Evolutionary conservation across 2,113 vertebrate species (phyloP).

Genomic region (Sphyrna mokarran): DNA sequence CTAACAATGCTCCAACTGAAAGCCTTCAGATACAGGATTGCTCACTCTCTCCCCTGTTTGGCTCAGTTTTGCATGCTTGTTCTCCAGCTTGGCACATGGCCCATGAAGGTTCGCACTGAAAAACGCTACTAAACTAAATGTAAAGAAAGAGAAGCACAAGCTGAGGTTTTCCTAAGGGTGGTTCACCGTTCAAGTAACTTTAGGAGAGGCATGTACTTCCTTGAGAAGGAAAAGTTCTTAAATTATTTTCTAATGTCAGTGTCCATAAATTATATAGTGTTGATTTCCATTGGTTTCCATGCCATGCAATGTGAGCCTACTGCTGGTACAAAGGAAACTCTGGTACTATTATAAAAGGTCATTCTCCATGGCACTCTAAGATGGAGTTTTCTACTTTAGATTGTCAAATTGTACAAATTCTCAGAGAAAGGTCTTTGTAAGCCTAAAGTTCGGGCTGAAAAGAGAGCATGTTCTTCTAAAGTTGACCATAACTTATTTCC

Average conservation of each 20-base stretch:
- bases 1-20: too few relatives aligned
- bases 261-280: not conserved
- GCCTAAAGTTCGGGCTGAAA: not conserved
- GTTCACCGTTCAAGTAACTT: not conserved
- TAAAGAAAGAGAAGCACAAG: not conserved
- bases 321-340: too few relatives aligned
- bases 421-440: not conserved
- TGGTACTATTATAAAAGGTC: too few relatives aligned
- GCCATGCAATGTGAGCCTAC: too few relatives aligned
- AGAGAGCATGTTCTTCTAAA: not conserved
- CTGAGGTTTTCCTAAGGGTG: not conserved
- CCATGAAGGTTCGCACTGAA: too few relatives aligned
- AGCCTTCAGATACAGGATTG: too few relatives aligned
- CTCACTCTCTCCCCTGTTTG: too few relatives aligned
- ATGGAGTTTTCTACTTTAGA: not conserved
- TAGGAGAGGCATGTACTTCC: not conserved
- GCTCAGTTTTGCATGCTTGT: too few relatives aligned
- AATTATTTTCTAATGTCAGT: not conserved
- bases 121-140: too few relatives aligned
- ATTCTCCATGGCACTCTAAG: not conserved
- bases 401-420: not conserved
- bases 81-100: too few relatives aligned
- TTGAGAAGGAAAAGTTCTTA: not conserved
- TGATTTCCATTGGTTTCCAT: too few relatives aligned
- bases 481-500: too few relatives aligned